Conservation (phyloP, 2,888 invertebrate species). For the Clostera curtula region DNA sequence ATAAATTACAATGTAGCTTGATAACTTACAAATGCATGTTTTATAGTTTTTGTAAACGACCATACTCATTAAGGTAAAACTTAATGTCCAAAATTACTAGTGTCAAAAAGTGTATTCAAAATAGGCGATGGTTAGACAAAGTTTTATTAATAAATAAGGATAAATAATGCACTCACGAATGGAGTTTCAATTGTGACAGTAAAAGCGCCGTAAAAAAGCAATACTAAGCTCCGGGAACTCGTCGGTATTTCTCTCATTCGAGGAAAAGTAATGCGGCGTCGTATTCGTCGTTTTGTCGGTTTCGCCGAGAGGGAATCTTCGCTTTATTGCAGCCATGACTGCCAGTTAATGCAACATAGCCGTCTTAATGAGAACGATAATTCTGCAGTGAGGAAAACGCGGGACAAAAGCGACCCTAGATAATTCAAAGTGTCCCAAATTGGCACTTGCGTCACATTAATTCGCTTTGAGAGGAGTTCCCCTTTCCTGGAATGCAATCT, state of each 20-base stretch:
- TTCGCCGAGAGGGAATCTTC: conserved; percentile 27
- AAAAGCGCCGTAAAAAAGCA: conserved; percentile 26
- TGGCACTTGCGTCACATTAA: conserved; percentile 30
- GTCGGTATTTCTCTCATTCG: conserved; percentile 19
- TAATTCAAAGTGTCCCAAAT: conserved; percentile 29
- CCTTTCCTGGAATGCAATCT: conserved; percentile 33
- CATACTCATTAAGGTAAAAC: too few species aligned
- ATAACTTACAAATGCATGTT: too few species aligned
- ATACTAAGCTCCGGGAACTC: conserved; percentile 15
- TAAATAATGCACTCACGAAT: too few species aligned
- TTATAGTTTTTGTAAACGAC: too few species aligned
- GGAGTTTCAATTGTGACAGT: too few species aligned
- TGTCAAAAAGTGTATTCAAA: too few species aligned
- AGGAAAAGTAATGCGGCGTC: conserved; percentile 21
- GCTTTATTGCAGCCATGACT: conserved; percentile 23
- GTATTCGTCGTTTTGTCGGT: conserved; percentile 25
- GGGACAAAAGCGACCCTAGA: conserved; percentile 25
- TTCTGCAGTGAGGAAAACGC: conserved; percentile 24
- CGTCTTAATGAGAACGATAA: conserved; percentile 33
- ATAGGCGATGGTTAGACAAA: too few species aligned
- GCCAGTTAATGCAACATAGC: conserved; percentile 26
- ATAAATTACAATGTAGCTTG: conserved; percentile 29
- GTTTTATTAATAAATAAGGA: too few species aligned
- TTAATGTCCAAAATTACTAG: too few species aligned
- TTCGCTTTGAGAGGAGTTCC: conserved; percentile 26